Percentiles rank a stretch among this genome's conserved stretches.
These are phyloP conservation scores for Equus quagga DNA, from an alignment of 2,113 vertebrate species.

Conservation along the genomic window DNA sequence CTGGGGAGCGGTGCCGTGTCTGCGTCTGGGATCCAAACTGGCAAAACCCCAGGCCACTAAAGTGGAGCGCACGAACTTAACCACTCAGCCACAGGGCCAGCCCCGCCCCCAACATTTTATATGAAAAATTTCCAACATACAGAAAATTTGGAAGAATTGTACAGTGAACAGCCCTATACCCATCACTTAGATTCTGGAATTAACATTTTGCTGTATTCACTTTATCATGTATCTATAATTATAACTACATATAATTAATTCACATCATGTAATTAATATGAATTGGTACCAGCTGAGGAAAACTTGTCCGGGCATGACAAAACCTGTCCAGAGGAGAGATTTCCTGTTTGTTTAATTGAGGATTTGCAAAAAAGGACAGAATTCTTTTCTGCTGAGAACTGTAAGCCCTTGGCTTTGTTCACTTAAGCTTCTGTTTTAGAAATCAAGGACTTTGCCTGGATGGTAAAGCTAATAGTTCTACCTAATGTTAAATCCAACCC, in stretches of 20 bases:
- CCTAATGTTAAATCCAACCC: background rate
- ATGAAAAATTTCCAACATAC: background rate
- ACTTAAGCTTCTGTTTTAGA: background rate
- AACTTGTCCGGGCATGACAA: background rate
- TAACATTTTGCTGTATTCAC: background rate
- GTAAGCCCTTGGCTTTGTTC: background rate
- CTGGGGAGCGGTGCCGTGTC: no score
- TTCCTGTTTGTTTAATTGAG: background rate
- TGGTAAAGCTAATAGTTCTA: background rate
- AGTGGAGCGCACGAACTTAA: no score
- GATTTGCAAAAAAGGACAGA: background rate
- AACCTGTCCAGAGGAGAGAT: background rate
- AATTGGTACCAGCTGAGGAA: background rate
- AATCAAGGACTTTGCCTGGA: background rate
- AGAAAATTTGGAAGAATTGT: background rate
- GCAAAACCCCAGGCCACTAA: no score
- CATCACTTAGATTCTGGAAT: background rate
- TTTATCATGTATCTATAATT: background rate
- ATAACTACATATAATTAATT: background rate
- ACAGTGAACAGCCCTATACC: background rate
- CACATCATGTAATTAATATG: rapidly evolving
- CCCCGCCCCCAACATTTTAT: background rate
- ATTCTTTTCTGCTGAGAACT: background rate
- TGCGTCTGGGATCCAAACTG: no score
- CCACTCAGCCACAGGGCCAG: no score